Evolutionary conservation across 1,140 invertebrate species (phyloP).

Genomic region (Hydropsyche tenuis): DNA sequence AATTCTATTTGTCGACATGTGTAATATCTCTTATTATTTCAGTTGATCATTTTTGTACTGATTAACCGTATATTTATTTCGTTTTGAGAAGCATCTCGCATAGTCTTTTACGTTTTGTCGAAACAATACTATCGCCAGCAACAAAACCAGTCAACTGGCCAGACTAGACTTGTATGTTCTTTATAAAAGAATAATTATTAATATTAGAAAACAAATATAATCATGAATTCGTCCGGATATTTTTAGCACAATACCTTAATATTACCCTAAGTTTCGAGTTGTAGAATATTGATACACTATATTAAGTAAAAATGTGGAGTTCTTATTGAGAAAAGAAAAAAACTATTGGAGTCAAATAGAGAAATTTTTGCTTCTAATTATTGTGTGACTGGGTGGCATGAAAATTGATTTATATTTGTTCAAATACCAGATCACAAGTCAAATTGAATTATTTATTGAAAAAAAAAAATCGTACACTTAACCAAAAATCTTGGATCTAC

Average conservation of each 20-base stretch:
- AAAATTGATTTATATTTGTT: no score
- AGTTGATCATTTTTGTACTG: no score
- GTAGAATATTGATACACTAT: constrained; percentile 48
- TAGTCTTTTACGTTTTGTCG: no score
- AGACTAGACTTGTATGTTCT: constrained; percentile 41
- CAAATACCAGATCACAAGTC: no score
- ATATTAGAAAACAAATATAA: constrained; percentile 50
- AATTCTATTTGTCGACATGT: background rate
- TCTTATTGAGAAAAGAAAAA: constrained; percentile 28
- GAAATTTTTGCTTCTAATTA: constrained; percentile 30
- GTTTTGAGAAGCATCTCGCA: no score
- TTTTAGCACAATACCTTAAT: constrained; percentile 51
- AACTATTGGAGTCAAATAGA: constrained; percentile 20
- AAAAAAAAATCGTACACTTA: no score
- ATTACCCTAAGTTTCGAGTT: constrained; percentile 49
- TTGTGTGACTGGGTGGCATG: no score
- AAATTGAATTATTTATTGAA: no score
- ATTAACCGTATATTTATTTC: no score
- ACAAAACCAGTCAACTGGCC: constrained; percentile 12
- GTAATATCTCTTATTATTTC: no score
- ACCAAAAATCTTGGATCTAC: no score
- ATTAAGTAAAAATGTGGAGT: constrained; percentile 39
- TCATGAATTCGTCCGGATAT: constrained; percentile 51
- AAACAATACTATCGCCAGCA: no score
- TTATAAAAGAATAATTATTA: constrained; percentile 48